Evolutionary conservation across 2,113 vertebrate genomes (phyloP).

Genomic region (Tupaia tana): DNA sequence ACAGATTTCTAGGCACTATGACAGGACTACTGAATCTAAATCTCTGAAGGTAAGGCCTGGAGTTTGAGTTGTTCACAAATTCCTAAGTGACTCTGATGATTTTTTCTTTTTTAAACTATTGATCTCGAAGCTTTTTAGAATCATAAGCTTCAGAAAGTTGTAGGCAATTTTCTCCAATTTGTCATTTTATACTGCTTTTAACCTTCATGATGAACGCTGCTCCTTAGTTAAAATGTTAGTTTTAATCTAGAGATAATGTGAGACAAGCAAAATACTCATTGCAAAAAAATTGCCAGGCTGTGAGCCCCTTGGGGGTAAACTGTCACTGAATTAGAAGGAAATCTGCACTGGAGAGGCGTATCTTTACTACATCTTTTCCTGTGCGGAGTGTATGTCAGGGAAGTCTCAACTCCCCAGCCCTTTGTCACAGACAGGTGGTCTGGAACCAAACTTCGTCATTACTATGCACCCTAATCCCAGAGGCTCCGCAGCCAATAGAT

Average conservation of each 20-base stretch:
- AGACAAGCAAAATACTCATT: slow-evolving; percentile 48
- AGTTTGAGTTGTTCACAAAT: slow-evolving; percentile 2
- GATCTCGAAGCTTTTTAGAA: background rate
- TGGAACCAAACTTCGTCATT: slow-evolving; percentile 56
- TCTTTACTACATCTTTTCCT: background rate
- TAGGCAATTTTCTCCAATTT: background rate
- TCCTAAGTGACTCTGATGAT: background rate
- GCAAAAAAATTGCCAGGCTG: background rate
- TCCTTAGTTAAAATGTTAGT: slow-evolving; percentile 43
- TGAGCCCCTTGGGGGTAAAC: background rate
- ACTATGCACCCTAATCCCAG: slow-evolving; percentile 7
- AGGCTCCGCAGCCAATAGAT: background rate
- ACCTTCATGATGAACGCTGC: slow-evolving; percentile 4
- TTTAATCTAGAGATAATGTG: slow-evolving; percentile 49
- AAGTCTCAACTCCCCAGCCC: slow-evolving; percentile 50
- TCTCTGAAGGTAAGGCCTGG: background rate
- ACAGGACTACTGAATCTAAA: background rate
- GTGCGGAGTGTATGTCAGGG: background rate
- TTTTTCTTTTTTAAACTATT: background rate
- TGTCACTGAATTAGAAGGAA: slow-evolving; percentile 49
- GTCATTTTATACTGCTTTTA: slow-evolving; percentile 29
- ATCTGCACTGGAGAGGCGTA: background rate
- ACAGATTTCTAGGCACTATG: background rate
- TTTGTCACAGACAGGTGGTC: slow-evolving; percentile 57
- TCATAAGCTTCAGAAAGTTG: slow-evolving; percentile 1